Evolutionary conservation across 2,797 vertebrate species (phyloP).

Genomic region (Oophaga sylvatica): DNA sequence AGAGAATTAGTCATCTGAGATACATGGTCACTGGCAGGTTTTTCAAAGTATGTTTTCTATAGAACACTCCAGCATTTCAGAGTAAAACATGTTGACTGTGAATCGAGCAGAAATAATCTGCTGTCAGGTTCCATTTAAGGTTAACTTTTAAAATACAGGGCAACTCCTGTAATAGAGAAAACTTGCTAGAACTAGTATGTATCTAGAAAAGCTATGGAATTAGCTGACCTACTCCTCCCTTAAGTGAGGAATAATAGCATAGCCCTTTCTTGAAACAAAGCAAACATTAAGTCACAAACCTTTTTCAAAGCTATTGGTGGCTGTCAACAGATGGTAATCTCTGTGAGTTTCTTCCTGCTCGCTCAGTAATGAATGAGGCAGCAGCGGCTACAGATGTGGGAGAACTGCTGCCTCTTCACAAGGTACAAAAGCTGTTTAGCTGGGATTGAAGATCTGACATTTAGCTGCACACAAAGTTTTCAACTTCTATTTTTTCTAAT

Average conservation of each 20-base stretch:
- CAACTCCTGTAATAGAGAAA: not conserved
- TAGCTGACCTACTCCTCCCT: constrained; percentile 14
- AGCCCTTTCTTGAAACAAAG: constrained; percentile 7
- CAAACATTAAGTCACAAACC: constrained; percentile 15
- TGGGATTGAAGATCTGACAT: not conserved
- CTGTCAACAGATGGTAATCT: constrained; percentile 5
- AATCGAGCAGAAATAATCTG: no score
- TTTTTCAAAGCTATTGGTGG: constrained; percentile 3
- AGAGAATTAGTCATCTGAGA: no score
- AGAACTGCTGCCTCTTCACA: not conserved
- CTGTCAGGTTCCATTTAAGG: no score
- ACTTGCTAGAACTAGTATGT: not conserved
- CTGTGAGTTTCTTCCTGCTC: not conserved
- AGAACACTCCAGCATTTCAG: no score
- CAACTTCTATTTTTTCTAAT: not conserved
- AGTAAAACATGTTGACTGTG: no score
- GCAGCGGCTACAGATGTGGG: not conserved
- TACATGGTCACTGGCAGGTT: no score
- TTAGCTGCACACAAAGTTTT: not conserved
- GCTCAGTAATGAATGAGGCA: constrained; percentile 12
- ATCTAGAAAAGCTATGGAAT: not conserved
- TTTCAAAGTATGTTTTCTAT: no score
- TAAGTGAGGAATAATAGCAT: constrained; percentile 24
- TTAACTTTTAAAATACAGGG: no score
- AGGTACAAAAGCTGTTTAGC: constrained; percentile 8